Conservation (phyloP, 1,140 invertebrate genomes). For the Catajapyx aquilonaris region DNA sequence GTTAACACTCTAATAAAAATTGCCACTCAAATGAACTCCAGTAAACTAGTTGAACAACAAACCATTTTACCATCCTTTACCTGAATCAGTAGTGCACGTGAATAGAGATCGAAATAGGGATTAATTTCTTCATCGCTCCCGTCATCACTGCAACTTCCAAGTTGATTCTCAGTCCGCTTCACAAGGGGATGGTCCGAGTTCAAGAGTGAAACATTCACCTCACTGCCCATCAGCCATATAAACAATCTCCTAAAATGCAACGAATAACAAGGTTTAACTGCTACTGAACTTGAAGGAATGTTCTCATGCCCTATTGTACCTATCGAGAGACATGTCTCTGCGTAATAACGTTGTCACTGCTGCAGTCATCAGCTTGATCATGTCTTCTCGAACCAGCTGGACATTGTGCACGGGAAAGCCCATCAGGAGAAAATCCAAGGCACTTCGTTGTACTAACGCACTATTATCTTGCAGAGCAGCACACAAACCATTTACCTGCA, state of each 20-base stretch:
- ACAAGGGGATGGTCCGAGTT: conserved; percentile 24
- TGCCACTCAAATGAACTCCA: too few species aligned
- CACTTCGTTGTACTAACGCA: conserved; percentile 68
- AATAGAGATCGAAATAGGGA: conserved; percentile 52
- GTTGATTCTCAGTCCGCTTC: conserved; percentile 19
- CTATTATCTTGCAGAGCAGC: conserved; percentile 55
- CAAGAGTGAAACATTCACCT: conserved; percentile 35
- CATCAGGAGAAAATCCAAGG: conserved; percentile 60
- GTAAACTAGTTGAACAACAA: too few species aligned
- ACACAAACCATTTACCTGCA: conserved; percentile 39
- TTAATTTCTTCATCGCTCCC: conserved; percentile 17
- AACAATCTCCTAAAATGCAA: conserved; percentile 40
- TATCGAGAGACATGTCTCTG: conserved; percentile 80
- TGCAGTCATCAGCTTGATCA: conserved; percentile 54
- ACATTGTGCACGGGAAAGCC: conserved; percentile 73
- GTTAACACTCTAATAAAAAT: too few species aligned
- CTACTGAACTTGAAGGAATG: not conserved
- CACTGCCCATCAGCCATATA: conserved; percentile 58
- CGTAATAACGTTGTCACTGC: conserved; percentile 63
- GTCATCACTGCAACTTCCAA: conserved; percentile 13
- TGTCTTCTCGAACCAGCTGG: conserved; percentile 48
- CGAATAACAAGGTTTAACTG: conserved; percentile 1
- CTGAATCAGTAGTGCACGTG: conserved; percentile 41
- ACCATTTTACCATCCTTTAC: too few species aligned
- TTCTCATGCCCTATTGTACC: too few species aligned